Base-by-base conservation (phyloP, 2,113 vertebrate species). In the Chelonoidis abingdonii region DNA sequence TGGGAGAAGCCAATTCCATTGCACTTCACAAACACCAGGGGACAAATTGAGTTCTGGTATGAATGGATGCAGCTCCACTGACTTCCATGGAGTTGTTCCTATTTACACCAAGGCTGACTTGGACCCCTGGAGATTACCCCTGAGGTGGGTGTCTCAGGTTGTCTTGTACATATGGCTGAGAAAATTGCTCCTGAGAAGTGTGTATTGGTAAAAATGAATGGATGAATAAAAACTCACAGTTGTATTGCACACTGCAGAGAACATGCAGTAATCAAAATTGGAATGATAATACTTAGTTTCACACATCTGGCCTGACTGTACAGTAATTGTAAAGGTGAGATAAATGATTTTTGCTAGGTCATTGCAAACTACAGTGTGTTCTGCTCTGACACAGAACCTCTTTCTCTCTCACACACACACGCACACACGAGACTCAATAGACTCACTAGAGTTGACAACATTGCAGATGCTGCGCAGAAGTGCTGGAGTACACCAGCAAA, bases 11-110 rank as follows among this genome's bases (percentile, higher is more conserved):
- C 1, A 4, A 17, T n/a, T 90, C 52, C 87, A n/a, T 65, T 78
- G 57, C 24, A 86, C 41, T 27, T 6, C 0, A 3, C 10, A 12
- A 90, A 76, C 14, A 29, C 11, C 44, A 47, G 31, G 38, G 54
- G 35, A 54, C 12, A 80, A 82, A 75, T 1, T 0, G 1, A 83
- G 49, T 29, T 84, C 38, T 4, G 3, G 1, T 1, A 21, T 4
- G 62, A 54, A 50, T 13, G 62, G 47, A 54, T 38, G 25, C 4
- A 69, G 44, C 35, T 82, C 65, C 49, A 44, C 49, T 41, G 59
- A 25, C 17, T 75, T n/a, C 14, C 8, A 22, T 83, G 80, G 53
- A 41, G 80, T 27, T 57, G n/a, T 41, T 57, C 41, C 54, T 44
- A 59, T 4, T 83, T 31, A 59, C 54, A 83, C 16, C 16, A 29